Percentiles rank a stretch among this genome's conserved stretches.
phyloP scores from a whole-genome alignment of 2,888 invertebrate genomes.

The Eristalis intricaria region DNA sequence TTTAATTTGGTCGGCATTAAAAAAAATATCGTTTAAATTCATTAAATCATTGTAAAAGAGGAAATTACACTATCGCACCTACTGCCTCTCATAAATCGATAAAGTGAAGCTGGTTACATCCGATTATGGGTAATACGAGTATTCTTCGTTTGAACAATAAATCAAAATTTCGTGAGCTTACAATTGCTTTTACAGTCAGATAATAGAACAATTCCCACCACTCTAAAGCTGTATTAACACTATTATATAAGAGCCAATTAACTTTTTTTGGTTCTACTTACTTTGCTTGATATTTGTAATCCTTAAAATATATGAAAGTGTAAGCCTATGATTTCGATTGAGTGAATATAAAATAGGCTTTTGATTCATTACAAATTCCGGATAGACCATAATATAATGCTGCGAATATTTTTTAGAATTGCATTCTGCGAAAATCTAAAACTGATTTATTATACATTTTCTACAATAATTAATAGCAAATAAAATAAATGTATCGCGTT shows the following conservation, averaged over 20 bases:
- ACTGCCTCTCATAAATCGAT: background rate
- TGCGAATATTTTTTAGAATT: too few relatives aligned
- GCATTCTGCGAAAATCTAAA: too few relatives aligned
- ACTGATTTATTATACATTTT: too few relatives aligned
- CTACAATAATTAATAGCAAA: too few relatives aligned
- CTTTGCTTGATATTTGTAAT: background rate
- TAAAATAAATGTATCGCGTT: too few relatives aligned
- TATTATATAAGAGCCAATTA: background rate
- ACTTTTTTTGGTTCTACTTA: background rate
- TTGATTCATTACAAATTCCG: too few relatives aligned
- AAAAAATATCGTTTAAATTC: constrained; percentile 16
- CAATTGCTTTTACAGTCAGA: background rate
- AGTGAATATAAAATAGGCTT: too few relatives aligned
- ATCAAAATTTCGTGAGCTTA: background rate
- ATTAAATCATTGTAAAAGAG: constrained; percentile 14
- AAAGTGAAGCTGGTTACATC: background rate
- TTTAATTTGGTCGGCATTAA: constrained; percentile 26
- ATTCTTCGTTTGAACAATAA: background rate
- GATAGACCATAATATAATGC: too few relatives aligned
- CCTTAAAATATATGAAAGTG: background rate
- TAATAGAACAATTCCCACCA: background rate
- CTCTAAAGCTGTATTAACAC: background rate
- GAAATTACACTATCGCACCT: background rate
- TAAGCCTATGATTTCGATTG: too few relatives aligned
- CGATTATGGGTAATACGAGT: background rate